Conservation (phyloP, 1,140 invertebrate species). For the Drosophila rufa region DNA sequence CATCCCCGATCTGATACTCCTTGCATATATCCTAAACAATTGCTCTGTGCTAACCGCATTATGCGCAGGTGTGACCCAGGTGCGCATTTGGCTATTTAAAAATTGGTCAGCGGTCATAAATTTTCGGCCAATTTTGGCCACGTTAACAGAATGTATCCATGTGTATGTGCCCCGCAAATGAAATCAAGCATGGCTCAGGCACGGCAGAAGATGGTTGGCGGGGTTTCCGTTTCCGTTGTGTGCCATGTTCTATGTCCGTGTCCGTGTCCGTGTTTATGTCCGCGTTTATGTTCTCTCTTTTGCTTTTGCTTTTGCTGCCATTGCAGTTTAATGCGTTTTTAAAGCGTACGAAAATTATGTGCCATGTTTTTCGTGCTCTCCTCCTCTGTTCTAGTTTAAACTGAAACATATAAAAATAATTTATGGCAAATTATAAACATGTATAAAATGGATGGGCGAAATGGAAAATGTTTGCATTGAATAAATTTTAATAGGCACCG, state of each 20-base stretch:
- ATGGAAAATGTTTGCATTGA: slow-evolving; percentile 37
- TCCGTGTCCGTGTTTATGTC: slow-evolving; percentile 42
- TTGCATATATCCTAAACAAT: slow-evolving; percentile 23
- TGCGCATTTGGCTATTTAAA: slow-evolving; percentile 79
- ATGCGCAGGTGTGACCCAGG: slow-evolving; percentile 80
- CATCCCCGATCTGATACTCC: not conserved
- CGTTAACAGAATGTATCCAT: slow-evolving; percentile 32
- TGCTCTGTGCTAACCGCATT: slow-evolving; percentile 61
- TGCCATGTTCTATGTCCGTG: slow-evolving; percentile 7
- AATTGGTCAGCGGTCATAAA: slow-evolving; percentile 78
- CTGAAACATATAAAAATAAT: slow-evolving; percentile 46
- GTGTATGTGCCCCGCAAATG: slow-evolving; percentile 35
- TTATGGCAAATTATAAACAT: slow-evolving; percentile 44
- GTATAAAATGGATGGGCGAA: slow-evolving; percentile 22
- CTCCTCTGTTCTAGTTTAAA: slow-evolving; percentile 26
- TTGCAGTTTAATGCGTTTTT: slow-evolving; percentile 72
- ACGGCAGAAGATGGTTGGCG: not conserved
- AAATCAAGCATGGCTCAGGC: slow-evolving; percentile 45
- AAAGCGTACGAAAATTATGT: slow-evolving; percentile 56
- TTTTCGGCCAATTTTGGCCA: slow-evolving; percentile 41
- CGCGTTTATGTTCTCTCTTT: slow-evolving; percentile 34
- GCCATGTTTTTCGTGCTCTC: slow-evolving; percentile 1
- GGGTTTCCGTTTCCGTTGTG: slow-evolving; percentile 33
- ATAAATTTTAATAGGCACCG: slow-evolving; percentile 25
- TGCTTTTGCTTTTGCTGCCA: slow-evolving; percentile 13